phyloP scores from a whole-genome alignment of 2,888 invertebrate species.

The Aplocera efformata region DNA sequence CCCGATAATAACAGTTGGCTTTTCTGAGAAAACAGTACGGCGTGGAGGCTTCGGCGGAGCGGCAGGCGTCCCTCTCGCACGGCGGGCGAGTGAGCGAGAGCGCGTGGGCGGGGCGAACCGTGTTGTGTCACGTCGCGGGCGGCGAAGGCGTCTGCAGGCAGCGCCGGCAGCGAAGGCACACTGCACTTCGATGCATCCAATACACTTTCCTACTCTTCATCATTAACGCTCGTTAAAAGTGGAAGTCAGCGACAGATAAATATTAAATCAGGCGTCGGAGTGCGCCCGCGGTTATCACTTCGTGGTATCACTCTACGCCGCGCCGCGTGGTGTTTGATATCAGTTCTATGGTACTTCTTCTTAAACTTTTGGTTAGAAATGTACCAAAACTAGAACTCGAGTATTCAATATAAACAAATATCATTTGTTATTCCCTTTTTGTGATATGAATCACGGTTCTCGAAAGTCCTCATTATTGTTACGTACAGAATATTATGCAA shows the following conservation, averaged over 20 bases:
- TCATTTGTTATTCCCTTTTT: no score
- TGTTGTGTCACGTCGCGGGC: conserved; percentile 65
- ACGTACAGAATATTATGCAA: conserved; percentile 26
- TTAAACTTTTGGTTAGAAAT: no score
- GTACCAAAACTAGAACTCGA: no score
- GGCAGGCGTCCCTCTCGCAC: conserved; percentile 60
- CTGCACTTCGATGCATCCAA: conserved; percentile 54
- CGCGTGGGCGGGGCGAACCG: conserved; percentile 67
- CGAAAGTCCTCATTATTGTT: neutral
- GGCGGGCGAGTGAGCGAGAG: conserved; percentile 54
- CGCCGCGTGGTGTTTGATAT: no score
- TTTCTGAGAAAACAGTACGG: conserved; percentile 70
- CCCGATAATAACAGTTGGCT: conserved; percentile 76
- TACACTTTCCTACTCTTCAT: conserved; percentile 64
- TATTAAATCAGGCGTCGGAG: conserved; percentile 34
- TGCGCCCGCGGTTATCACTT: conserved; percentile 6
- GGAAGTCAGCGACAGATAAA: conserved; percentile 49
- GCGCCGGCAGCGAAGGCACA: conserved; percentile 52
- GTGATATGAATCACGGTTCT: conserved; percentile 1
- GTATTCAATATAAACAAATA: no score
- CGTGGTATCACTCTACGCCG: neutral
- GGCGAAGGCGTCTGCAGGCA: conserved; percentile 54
- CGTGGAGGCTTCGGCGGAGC: conserved; percentile 71
- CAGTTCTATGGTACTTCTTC: no score
- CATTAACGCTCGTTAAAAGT: conserved; percentile 50